A percentile compares a stretch with the other conserved stretches of the same genome.
phyloP scores from a whole-genome alignment of 2,888 invertebrate genomes.

The Marronus borbonicus region DNA sequence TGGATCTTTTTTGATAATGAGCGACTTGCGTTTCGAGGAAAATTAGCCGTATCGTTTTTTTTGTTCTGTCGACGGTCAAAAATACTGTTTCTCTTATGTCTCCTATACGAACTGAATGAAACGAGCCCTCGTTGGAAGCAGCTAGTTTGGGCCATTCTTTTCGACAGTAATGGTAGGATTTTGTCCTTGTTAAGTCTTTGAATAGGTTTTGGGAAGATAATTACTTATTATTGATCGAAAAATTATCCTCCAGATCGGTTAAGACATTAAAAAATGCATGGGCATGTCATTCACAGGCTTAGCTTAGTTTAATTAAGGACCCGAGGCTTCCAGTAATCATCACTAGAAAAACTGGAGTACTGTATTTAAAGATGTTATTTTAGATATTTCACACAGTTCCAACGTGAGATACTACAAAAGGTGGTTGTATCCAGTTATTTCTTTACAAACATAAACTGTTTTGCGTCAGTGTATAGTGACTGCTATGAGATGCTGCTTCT shows the following conservation, averaged over 20 bases:
- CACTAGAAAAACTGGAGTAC: too few relatives aligned
- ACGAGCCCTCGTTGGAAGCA: not conserved
- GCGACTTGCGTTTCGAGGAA: slow-evolving; percentile 47
- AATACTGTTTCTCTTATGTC: not conserved
- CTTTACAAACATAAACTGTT: too few relatives aligned
- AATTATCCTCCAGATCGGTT: not conserved
- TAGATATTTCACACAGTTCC: too few relatives aligned
- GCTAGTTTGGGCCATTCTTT: not conserved
- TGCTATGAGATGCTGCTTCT: too few relatives aligned
- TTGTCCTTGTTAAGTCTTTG: not conserved
- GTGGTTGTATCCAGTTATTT: too few relatives aligned
- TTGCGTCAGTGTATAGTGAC: too few relatives aligned
- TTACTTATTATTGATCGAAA: not conserved
- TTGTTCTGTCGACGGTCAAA: slow-evolving; percentile 2
- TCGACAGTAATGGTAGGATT: not conserved
- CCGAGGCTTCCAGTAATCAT: too few relatives aligned
- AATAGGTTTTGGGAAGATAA: not conserved
- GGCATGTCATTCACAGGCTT: too few relatives aligned
- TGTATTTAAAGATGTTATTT: too few relatives aligned
- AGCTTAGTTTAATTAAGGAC: too few relatives aligned
- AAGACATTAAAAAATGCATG: too few relatives aligned
- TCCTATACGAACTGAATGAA: not conserved
- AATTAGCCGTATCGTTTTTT: slow-evolving; percentile 53
- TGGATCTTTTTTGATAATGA: slow-evolving; percentile 51
- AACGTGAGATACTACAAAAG: too few relatives aligned